Base-by-base conservation (phyloP, 2,888 invertebrate species). In the Volucella inanis region DNA sequence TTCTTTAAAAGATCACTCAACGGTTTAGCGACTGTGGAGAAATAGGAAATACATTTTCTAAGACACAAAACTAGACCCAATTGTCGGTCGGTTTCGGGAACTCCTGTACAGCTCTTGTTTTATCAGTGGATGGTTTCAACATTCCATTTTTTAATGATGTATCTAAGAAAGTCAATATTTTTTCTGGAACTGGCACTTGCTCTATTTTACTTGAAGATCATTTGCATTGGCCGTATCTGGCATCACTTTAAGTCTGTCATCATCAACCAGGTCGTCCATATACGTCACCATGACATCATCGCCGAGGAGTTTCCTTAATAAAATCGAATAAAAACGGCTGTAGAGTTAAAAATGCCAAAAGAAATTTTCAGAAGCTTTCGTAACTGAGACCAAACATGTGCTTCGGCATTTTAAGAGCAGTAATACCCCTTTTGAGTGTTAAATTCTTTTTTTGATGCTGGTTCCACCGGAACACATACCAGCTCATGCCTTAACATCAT, bases 21-120 rank as follows among this genome's bases (percentile, higher is more conserved):
- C 4, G 89, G 89, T 72, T 87, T 88, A 2, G 90, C 90, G 12
- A 89, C 89, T n/a, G 78, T 59, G 3, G 90, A n/a, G n/a, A n/a
- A 90, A 22, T 82, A 59, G 3, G 75, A 75, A 15, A 65, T 47
- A 11, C 49, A 76, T 18, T 79, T 71, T 12, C 72, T 39, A 15
- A 72, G 59, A 39, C 61, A 72, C 0, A 59, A 49, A 2, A 72
- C 57, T 12, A 72, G 31, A 22, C 67, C 71, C 12, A 71, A 11
- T 31, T 62, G 38, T 83, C 55, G 18, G 82, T 59, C 1, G 80
- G 80, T 1, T 31, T 22, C 47, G 80, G 68, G 41, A 54, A 82
- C 12, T 64, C 45, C 12, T 41, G 14, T 9, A 81, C 52, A 2
- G 81, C 76, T 15, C 39, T 64, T 0, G 18, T 59, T 47, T 83